These are phyloP conservation scores for Danaus chrysippus DNA, from an alignment of 2,888 invertebrate genomes.

Conservation along the genomic window DNA sequence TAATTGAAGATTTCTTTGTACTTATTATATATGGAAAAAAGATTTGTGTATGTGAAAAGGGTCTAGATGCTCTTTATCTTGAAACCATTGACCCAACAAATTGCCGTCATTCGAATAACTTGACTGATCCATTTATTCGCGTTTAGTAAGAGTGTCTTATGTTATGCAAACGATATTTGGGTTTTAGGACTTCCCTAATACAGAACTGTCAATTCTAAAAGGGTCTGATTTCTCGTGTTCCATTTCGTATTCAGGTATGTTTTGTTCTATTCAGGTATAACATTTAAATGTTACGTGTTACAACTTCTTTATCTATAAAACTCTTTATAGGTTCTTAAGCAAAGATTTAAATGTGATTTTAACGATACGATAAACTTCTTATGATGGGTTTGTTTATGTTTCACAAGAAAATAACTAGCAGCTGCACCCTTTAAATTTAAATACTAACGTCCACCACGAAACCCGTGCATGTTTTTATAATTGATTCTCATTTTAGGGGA, in stretches of 20 bases:
- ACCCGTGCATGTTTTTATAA: too few relatives aligned
- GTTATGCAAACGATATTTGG: slow-evolving; percentile 63
- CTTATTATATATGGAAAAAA: slow-evolving; percentile 44
- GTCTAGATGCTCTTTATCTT: slow-evolving; percentile 60
- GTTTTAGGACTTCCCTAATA: slow-evolving; percentile 31
- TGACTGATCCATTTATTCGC: slow-evolving; percentile 67
- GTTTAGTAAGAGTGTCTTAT: slow-evolving; percentile 60
- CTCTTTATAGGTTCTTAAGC: too few relatives aligned
- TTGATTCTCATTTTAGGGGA: too few relatives aligned
- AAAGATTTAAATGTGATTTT: too few relatives aligned
- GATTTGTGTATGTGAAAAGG: slow-evolving; percentile 53
- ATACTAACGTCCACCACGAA: too few relatives aligned
- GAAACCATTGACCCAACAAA: slow-evolving; percentile 64
- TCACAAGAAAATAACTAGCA: too few relatives aligned
- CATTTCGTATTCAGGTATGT: slow-evolving; percentile 1
- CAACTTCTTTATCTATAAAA: background rate
- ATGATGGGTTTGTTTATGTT: too few relatives aligned
- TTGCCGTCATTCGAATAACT: slow-evolving; percentile 60
- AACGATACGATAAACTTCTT: too few relatives aligned
- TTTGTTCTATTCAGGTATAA: background rate
- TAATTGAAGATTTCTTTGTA: slow-evolving; percentile 30
- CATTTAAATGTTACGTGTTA: background rate
- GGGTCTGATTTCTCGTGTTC: slow-evolving; percentile 9
- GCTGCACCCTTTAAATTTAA: too few relatives aligned
- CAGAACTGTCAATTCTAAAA: slow-evolving; percentile 19